Base-by-base conservation (phyloP, 2,113 vertebrate species). In the Symphodus melops region DNA sequence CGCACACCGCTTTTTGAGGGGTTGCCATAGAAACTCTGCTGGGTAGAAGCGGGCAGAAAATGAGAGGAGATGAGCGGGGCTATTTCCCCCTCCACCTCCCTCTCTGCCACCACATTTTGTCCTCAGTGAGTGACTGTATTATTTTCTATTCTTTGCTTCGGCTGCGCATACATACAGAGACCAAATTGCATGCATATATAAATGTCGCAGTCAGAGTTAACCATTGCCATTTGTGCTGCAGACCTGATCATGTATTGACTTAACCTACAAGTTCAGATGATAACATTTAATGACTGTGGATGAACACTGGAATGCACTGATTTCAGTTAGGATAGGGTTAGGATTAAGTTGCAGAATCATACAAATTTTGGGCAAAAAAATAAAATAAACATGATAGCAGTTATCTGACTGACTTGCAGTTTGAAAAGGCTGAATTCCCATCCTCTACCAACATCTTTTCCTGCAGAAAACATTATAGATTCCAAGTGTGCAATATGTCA, bases 21-120 rank as follows among this genome's bases (percentile, higher is more conserved):
- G 94, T 94, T 94, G 91, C 94, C 93, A 94, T 94, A 94, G 94
- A 91, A 94, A 94, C 93, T 87, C 92, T 91, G 91, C 86, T 86
- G 89, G 85, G 85, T 94, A 88, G 92, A 92, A 94, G 90, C 90
- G 85, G 87, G 84, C 87, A 91, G 91, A 93, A 91, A 92, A 93
- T 86, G 88, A 93, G 83, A 89, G 90, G 89, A 92, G 91, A 92
- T 93, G 92, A 94, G 86, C 83, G 85, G 92, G 90, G 92, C 91
- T 92, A 93, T 93, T 93, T 88, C 88, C 91, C 91, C 87, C 88
- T 71, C 86, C 79, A 75, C 79, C 79, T 85, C 75, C 48, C 65
- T 70, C 72, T 70, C 85, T 76, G 80, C 83, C 84, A 81, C 78
- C 72, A 88, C 87, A 92, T 92, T 91, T 85, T 89, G 87, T 93